These are phyloP conservation scores for Drosophila anomalata DNA, from an alignment of 2,888 invertebrate genomes.

Conservation along the genomic window DNA sequence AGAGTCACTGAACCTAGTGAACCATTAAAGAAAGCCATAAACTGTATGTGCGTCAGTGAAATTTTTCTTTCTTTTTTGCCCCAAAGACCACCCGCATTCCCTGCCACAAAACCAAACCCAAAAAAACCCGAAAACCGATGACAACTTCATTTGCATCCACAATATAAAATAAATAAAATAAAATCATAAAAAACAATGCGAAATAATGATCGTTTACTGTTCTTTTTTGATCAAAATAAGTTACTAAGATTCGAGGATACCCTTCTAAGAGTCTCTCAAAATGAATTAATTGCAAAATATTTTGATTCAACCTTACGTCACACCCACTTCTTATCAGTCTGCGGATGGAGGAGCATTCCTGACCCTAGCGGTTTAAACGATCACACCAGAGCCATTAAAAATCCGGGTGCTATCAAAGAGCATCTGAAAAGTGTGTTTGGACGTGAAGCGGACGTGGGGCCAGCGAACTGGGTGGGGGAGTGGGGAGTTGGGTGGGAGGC, in stretches of 20 bases:
- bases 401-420: conserved; percentile 27
- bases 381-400: not conserved
- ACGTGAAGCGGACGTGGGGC: not conserved
- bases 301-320: conserved; percentile 20
- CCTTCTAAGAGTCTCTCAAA: not conserved
- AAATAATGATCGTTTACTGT: conserved; percentile 37
- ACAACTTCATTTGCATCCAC: conserved; percentile 30
- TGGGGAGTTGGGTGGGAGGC: conserved; percentile 3
- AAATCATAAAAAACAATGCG: conserved; percentile 17
- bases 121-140: conserved; percentile 15
- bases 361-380: not conserved
- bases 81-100: conserved; percentile 61
- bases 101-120: conserved; percentile 27
- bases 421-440: conserved; percentile 26
- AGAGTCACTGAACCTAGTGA: conserved; percentile 21
- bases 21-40: conserved; percentile 3
- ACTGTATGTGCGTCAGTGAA: conserved; percentile 72
- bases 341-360: conserved; percentile 3
- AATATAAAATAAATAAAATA: conserved; percentile 13
- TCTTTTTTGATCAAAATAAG: conserved; percentile 10
- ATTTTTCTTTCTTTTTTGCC: conserved; percentile 32
- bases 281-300: conserved; percentile 1
- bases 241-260: conserved; percentile 1
- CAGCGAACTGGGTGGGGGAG: conserved; percentile 1
- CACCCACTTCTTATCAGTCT: conserved; percentile 16